Base-by-base conservation (phyloP, 2,113 vertebrate species). In the Cyphomyrus plagiostoma region DNA sequence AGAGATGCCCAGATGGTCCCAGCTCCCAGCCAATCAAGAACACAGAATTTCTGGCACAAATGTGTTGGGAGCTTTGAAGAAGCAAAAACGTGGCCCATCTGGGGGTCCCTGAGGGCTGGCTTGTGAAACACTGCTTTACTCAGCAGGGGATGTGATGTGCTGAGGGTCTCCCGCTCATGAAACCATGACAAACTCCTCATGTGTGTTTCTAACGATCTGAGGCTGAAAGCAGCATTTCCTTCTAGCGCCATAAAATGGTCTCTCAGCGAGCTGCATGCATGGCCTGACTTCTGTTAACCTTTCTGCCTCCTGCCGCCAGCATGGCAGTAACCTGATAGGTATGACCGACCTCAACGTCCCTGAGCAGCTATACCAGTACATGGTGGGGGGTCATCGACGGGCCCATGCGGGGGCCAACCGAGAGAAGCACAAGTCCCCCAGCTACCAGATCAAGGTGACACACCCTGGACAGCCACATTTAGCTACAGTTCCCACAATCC, bases 291-390 rank as follows among this genome's bases (percentile, higher is more conserved):
- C 19, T 66, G 62, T 48, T 26, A 45, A 50, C 53, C 50, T 56
- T 52, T 8, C 15, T 17, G 26, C 74, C 19, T 30, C 42, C 49
- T 82, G 52, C 46, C 91, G 89, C 5, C 89, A 99, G 98, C 98
- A 99, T 0, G 98, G 98, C 93, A 99, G 98, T 91, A 99, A 99
- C 93, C 92, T 99, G 93, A 98, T 99, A 45, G 98, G 98, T 10
- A 99, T 99, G 98, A 98, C 97, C 0, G 98, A 99, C 93, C 96
- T 99, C 92, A 99, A 99, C 0, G 98, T 99, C 26, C 98, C 98
- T 0, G 98, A 99, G 94, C 98, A 99, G 95, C 95, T 99, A 26
- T 99, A 99, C 93, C 98, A 99, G 94, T 99, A 99, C 93, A 99
- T 99, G 98, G 98, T 99, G n/a, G 98, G 98, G 52, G 98, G 98